phyloP scores from a whole-genome alignment of 2,797 vertebrate species.

The Enteromius unitaeniatus region DNA sequence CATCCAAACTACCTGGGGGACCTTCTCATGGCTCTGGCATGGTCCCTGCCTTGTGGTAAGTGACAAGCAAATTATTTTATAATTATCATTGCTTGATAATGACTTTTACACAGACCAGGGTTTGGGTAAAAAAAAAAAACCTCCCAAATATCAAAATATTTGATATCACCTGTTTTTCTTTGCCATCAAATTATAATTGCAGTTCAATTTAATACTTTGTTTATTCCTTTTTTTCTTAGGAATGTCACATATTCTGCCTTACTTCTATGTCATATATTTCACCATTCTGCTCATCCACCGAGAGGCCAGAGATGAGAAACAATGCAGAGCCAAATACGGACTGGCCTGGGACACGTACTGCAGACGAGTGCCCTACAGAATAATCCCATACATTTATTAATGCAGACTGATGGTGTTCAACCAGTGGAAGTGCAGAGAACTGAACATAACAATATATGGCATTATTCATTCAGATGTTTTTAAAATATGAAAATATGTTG shows the following conservation, averaged over 20 bases:
- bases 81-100: not conserved
- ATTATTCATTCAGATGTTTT: slow-evolving; percentile 10
- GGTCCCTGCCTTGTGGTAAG: slow-evolving; percentile 92
- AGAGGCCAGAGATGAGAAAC: slow-evolving; percentile 87
- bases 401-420: not conserved
- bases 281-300: slow-evolving; percentile 84
- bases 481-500: not conserved
- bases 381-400: slow-evolving; percentile 91
- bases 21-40: slow-evolving; percentile 89
- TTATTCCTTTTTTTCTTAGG: slow-evolving; percentile 70
- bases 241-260: slow-evolving; percentile 85
- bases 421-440: not conserved
- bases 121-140: not conserved
- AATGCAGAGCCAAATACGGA: slow-evolving; percentile 86
- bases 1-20: slow-evolving; percentile 93
- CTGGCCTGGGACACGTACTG: slow-evolving; percentile 89
- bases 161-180: not conserved
- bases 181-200: not conserved
- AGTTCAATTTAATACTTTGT: not conserved
- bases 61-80: slow-evolving; percentile 31
- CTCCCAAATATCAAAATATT: not conserved
- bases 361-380: slow-evolving; percentile 85
- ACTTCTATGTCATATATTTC: slow-evolving; percentile 90
- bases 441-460: not conserved
- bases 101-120: not conserved